Percentiles rank a stretch among this genome's conserved stretches.
These are phyloP conservation scores for Oophaga pumilio DNA, from an alignment of 2,113 vertebrate species.

Conservation along the genomic window DNA sequence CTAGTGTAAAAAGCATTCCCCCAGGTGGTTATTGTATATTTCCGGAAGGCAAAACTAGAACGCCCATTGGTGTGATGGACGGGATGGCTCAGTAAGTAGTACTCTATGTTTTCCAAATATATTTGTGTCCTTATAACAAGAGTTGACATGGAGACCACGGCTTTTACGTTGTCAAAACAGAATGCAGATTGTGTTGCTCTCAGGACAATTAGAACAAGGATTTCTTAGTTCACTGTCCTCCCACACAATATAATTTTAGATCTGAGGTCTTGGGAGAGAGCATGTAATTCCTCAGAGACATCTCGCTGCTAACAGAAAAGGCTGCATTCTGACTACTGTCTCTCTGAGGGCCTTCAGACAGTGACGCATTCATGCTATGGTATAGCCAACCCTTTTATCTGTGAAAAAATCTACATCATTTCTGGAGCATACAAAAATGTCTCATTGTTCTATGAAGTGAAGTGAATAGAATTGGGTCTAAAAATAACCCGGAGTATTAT, in stretches of 20 bases:
- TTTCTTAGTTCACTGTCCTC: conserved; percentile 38
- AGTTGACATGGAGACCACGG: background rate
- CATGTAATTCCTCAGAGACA: conserved; percentile 37
- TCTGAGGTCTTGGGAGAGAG: conserved; percentile 56
- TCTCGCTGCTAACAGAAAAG: conserved; percentile 23
- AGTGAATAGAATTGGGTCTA: background rate
- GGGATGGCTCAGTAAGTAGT: background rate
- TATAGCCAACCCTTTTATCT: background rate
- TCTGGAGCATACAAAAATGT: background rate
- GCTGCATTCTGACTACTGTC: conserved; percentile 15
- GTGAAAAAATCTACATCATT: conserved; percentile 1
- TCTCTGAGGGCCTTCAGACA: conserved; percentile 8
- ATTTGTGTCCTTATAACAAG: background rate
- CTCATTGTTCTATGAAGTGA: background rate
- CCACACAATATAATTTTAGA: conserved; percentile 52
- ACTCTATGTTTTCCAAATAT: background rate
- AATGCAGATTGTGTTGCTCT: conserved; percentile 28
- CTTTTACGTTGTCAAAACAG: conserved; percentile 45
- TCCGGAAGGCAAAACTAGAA: background rate
- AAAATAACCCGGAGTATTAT: background rate
- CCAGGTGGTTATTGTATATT: background rate
- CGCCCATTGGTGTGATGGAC: background rate
- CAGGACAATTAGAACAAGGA: conserved; percentile 45
- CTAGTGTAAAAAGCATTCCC: background rate
- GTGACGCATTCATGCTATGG: conserved; percentile 32